Evolutionary conservation across 2,888 invertebrate genomes (phyloP).

Genomic region (Drosophila pseudotakahashii): DNA sequence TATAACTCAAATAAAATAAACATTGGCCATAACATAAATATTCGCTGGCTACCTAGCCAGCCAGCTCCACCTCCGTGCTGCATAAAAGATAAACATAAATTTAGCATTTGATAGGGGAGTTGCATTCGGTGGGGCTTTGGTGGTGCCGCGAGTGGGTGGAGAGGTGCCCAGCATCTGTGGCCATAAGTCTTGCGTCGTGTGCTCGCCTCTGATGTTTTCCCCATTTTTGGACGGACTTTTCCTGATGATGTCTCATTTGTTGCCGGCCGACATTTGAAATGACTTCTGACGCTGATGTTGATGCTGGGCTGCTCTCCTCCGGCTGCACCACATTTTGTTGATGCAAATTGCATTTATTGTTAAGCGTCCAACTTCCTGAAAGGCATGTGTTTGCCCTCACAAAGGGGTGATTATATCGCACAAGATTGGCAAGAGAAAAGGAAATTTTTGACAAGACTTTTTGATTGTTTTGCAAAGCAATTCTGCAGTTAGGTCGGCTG

Average conservation of each 20-base stretch:
- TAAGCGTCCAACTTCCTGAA: conserved; percentile 39
- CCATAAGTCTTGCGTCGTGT: conserved; percentile 75
- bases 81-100: conserved; percentile 68
- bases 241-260: conserved; percentile 73
- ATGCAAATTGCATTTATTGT: conserved; percentile 59
- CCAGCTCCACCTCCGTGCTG: conserved; percentile 22
- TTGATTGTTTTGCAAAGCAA: no score
- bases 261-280: conserved; percentile 52
- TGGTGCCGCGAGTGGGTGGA: conserved; percentile 15
- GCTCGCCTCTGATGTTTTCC: conserved; percentile 42
- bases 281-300: conserved; percentile 47
- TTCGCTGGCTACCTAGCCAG: conserved; percentile 51
- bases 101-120: conserved; percentile 49
- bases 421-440: conserved; percentile 3
- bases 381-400: conserved; percentile 14
- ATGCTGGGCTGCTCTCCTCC: conserved; percentile 12
- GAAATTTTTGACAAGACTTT: conserved; percentile 2
- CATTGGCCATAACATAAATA: conserved; percentile 77
- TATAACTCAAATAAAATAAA: conserved; percentile 74
- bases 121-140: conserved; percentile 39
- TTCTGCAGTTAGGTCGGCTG: neutral
- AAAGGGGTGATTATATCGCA: neutral
- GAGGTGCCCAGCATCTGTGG: conserved; percentile 70
- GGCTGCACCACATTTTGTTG: conserved; percentile 37
- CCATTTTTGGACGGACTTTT: conserved; percentile 44